A percentile compares a stretch with the other conserved stretches of the same genome.
These are phyloP conservation scores for Diogma glabrata DNA, from an alignment of 2,888 invertebrate genomes.

Conservation along the genomic window DNA sequence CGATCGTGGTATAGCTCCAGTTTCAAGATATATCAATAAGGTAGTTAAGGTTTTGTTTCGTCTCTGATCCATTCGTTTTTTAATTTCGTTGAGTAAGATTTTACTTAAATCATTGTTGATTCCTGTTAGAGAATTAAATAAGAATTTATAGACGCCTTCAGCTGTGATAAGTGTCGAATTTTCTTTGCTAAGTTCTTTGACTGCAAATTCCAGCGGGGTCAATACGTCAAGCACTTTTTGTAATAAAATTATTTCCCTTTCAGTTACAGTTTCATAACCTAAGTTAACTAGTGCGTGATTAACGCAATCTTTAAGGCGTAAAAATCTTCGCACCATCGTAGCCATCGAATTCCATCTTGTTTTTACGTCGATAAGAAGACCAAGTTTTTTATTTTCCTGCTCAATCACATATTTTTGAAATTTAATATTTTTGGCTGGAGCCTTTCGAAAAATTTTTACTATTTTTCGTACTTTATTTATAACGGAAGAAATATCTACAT, in stretches of 20 bases:
- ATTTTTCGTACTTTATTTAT: conserved; percentile 9
- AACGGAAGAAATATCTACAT: not conserved
- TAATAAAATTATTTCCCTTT: not conserved
- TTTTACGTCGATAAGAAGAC: conserved; percentile 8
- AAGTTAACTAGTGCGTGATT: not conserved
- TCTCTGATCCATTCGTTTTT: not conserved
- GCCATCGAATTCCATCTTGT: conserved; percentile 9
- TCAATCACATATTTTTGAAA: conserved; percentile 8
- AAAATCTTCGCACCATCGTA: conserved; percentile 5
- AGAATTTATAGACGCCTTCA: conserved; percentile 4
- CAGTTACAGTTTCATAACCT: not conserved
- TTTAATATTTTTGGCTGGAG: conserved; percentile 9
- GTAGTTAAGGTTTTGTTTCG: too few species aligned
- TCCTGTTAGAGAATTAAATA: conserved; percentile 4
- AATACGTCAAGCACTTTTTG: not conserved
- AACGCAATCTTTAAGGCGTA: conserved; percentile 5
- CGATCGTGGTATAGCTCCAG: conserved; percentile 1
- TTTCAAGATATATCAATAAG: too few species aligned
- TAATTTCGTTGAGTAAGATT: not conserved
- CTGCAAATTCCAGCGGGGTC: not conserved
- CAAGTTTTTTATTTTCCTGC: conserved; percentile 10
- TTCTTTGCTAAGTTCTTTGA: not conserved
- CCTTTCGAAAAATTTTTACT: not conserved
- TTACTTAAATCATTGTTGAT: not conserved
- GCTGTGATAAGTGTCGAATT: not conserved